phyloP scores from a whole-genome alignment of 64 coral and sea anemone species.

The Hydrozoanthus tunicans region DNA sequence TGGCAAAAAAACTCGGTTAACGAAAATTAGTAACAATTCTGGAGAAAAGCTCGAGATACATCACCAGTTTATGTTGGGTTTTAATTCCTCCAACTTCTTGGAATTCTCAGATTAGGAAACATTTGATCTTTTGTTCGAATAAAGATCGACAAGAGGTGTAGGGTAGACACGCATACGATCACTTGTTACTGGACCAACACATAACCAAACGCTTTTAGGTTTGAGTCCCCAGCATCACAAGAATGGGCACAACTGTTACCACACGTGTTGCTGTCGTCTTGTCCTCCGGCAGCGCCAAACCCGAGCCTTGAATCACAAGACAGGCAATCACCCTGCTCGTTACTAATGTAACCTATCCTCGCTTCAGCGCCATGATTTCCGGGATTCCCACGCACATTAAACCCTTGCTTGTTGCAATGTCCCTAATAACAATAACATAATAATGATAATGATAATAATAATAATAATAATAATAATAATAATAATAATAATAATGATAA shows the following conservation, averaged over 20 bases:
- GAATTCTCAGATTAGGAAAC: too few species aligned
- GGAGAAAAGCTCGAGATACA: too few species aligned
- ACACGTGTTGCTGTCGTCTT: neutral
- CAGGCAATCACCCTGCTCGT: neutral
- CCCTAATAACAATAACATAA: neutral
- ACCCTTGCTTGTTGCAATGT: neutral
- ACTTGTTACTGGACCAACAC: neutral
- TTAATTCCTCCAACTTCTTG: too few species aligned
- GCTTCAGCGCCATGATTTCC: neutral
- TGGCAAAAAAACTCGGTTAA: too few species aligned
- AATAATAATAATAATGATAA: too few species aligned
- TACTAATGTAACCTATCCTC: neutral
- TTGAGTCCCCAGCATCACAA: neutral
- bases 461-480: too few species aligned
- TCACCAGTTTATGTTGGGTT: too few species aligned
- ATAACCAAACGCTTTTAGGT: neutral
- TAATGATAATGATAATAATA: too few species aligned
- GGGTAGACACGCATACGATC: too few species aligned
- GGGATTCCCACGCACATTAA: neutral
- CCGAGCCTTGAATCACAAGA: neutral
- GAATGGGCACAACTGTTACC: neutral
- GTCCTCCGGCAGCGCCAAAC: neutral
- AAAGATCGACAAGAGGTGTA: too few species aligned
- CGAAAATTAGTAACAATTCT: too few species aligned
- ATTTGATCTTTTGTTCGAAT: too few species aligned